Percentiles rank a stretch among this genome's conserved stretches.
Evolutionary conservation across 1,140 invertebrate species (phyloP).

Genomic region (Sinella curviseta): DNA sequence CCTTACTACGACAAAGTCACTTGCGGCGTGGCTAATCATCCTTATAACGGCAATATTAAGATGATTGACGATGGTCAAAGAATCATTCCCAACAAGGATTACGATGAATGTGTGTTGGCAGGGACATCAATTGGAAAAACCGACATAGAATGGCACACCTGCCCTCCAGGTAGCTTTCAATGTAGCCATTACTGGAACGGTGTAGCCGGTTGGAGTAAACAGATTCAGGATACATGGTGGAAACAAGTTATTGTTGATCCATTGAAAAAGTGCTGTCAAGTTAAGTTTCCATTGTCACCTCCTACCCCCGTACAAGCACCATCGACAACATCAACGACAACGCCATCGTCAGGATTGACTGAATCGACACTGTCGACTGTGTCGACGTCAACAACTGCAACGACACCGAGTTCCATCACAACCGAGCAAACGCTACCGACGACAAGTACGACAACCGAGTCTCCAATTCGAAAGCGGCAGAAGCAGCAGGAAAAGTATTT

Average conservation of each 20-base stretch:
- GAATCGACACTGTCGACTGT: no score
- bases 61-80: neutral
- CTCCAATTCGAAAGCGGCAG: neutral
- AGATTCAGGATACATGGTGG: neutral
- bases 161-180: neutral
- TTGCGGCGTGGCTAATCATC: neutral
- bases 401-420: neutral
- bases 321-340: neutral
- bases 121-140: neutral
- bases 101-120: neutral
- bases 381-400: neutral
- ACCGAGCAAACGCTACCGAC: neutral
- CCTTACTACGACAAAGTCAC: no score
- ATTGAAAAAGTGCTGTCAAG: neutral
- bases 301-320: neutral
- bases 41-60: neutral
- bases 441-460: neutral
- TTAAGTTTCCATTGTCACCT: neutral
- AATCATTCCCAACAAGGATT: neutral
- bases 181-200: neutral
- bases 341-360: neutral
- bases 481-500: neutral
- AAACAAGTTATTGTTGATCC: neutral
- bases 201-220: neutral
- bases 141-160: neutral